Evolutionary conservation across 2,797 vertebrate species (phyloP), one percentile per base, ranked within the genome.

Genomic region (Natrix natrix): DNA sequence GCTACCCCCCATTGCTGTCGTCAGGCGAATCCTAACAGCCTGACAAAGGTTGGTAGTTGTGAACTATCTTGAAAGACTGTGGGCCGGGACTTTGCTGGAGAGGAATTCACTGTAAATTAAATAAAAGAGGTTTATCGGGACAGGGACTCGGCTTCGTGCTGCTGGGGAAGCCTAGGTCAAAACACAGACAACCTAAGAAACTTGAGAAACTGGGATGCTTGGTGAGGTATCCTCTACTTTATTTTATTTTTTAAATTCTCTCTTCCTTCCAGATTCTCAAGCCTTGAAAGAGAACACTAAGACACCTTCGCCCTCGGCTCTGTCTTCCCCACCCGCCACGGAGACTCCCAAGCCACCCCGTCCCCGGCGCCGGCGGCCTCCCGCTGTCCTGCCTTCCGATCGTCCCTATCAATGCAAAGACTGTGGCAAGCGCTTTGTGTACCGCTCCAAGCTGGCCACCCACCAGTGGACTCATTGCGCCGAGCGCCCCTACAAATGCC

Each of bases 381-480:
- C 92, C 0, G 90, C 92, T 5, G 66, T 93, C 14, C 22, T 93
- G 10, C 93, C 88, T 55, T 92, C 91, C 0, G 94, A 93, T 43
- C 96, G 96, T 87, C 96, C 96, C 94, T 96, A 97, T 55, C 96
- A 96, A 0, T 97, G 97, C 88, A 97, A 97, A 7, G 97, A 97
- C 92, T 97, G 97, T 16, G 92, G 97, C 93, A 97, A 97, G 93
- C 97, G 97, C 60, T 97, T 97, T 59, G 97, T 97, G 90, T 97
- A 97, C 92, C 97, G 97, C 88, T 97, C 97, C 90, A 97, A 97
- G 17, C 94, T 97, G 69, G 96, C 96, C 0, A 97, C 97, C 54
- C 97, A 97, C 88, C 96, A 96, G 83, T 97, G 97, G 94, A 97
- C 95, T 3, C 97, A 97, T 4, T 96, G 96, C 52, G 97, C 96